Percentiles rank a stretch among this genome's conserved stretches.
These are phyloP conservation scores for Kuschelorhynchus macadamiae DNA, from an alignment of 2,888 invertebrate genomes.

Conservation along the genomic window DNA sequence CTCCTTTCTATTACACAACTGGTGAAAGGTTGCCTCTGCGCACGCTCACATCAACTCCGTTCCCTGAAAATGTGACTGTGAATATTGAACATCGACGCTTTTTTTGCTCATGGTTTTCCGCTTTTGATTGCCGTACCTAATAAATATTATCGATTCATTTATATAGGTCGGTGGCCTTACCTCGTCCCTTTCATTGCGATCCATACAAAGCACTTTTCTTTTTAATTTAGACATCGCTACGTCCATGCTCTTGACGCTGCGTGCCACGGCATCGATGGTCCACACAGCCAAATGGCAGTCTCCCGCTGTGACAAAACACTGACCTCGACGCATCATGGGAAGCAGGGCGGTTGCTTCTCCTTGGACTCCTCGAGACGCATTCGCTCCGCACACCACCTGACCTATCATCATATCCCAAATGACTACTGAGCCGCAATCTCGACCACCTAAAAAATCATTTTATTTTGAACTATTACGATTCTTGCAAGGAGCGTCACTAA, in stretches of 20 bases:
- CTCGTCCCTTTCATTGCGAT: conserved; percentile 79
- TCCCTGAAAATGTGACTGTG: too few relatives aligned
- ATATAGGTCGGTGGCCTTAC: too few relatives aligned
- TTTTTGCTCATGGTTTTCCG: too few relatives aligned
- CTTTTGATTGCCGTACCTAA: too few relatives aligned
- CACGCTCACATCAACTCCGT: too few relatives aligned
- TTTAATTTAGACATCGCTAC: conserved; percentile 85
- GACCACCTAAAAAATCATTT: conserved; percentile 85
- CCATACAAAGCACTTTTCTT: conserved; percentile 81
- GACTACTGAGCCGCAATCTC: conserved; percentile 90
- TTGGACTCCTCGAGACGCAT: conserved; percentile 63
- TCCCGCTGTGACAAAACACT: conserved; percentile 79
- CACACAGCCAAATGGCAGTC: conserved; percentile 76
- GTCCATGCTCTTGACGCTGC: conserved; percentile 76
- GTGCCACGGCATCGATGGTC: conserved; percentile 79
- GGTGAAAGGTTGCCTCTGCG: too few relatives aligned
- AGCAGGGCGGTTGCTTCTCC: conserved; percentile 65
- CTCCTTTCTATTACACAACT: too few relatives aligned
- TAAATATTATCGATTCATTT: too few relatives aligned
- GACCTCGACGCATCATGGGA: conserved; percentile 73
- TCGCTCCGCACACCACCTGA: conserved; percentile 69
- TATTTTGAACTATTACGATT: too few relatives aligned
- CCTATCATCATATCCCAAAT: conserved; percentile 81
- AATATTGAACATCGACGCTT: too few relatives aligned
- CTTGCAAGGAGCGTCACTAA: too few relatives aligned